Evolutionary conservation across 2,113 vertebrate genomes (phyloP).

Genomic region (Centropristis striata): DNA sequence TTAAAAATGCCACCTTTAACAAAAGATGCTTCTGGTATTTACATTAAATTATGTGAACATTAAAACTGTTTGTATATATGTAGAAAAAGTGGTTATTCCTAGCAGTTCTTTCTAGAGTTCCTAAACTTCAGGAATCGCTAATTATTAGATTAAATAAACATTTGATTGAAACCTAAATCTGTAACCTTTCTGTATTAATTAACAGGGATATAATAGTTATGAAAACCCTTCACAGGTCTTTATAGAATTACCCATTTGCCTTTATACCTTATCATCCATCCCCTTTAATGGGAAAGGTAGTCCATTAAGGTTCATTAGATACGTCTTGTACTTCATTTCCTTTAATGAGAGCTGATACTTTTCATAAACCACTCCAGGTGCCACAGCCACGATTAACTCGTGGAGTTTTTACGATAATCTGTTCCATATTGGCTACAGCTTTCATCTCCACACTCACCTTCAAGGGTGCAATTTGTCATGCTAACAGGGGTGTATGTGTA

Average conservation of each 20-base stretch:
- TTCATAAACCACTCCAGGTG: slow-evolving; percentile 79
- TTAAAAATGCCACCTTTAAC: slow-evolving; percentile 65
- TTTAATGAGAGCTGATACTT: slow-evolving; percentile 82
- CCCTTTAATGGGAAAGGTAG: slow-evolving; percentile 76
- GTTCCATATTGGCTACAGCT: slow-evolving; percentile 60
- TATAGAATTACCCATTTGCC: slow-evolving; percentile 69
- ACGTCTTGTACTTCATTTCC: slow-evolving; percentile 80
- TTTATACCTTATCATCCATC: slow-evolving; percentile 75
- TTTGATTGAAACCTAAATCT: slow-evolving; percentile 58
- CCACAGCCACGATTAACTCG: slow-evolving; percentile 73
- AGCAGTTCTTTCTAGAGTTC: background rate
- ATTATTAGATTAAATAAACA: slow-evolving; percentile 60
- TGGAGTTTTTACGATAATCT: slow-evolving; percentile 72
- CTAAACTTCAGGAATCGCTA: slow-evolving; percentile 28
- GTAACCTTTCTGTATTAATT: slow-evolving; percentile 67
- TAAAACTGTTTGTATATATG: background rate
- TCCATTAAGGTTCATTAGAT: slow-evolving; percentile 84
- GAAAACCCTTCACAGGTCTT: slow-evolving; percentile 55
- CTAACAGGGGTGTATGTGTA: slow-evolving; percentile 51
- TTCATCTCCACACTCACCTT: slow-evolving; percentile 65
- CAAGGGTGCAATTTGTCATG: slow-evolving; percentile 66
- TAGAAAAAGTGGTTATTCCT: background rate
- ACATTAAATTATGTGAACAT: slow-evolving; percentile 6
- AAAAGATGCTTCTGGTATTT: slow-evolving; percentile 42
- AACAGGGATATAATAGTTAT: slow-evolving; percentile 49